These are phyloP conservation scores for Cerastis rubricosa DNA, from an alignment of 2,888 invertebrate species.

Conservation along the genomic window DNA sequence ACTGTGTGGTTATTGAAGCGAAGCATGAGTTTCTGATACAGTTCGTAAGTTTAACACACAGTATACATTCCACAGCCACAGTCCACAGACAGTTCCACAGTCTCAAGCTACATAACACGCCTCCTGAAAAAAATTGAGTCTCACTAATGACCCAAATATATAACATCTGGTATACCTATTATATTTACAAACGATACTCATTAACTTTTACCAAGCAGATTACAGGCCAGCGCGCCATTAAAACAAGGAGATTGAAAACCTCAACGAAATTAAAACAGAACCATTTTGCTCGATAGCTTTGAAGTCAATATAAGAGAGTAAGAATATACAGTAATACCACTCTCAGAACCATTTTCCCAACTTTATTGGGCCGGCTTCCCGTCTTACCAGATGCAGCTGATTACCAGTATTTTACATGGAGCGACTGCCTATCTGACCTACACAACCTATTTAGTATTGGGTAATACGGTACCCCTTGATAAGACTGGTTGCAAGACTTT, in stretches of 20 bases:
- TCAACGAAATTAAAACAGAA: conserved; percentile 65
- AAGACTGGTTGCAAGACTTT: too few relatives aligned
- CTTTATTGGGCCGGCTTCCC: too few relatives aligned
- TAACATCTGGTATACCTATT: conserved; percentile 19
- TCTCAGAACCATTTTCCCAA: not conserved
- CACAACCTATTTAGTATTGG: too few relatives aligned
- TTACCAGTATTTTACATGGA: too few relatives aligned
- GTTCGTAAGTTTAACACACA: too few relatives aligned
- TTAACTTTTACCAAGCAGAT: conserved; percentile 64
- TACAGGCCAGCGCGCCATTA: conserved; percentile 54
- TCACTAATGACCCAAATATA: conserved; percentile 16
- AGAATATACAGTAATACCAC: conserved; percentile 29
- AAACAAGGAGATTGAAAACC: conserved; percentile 65
- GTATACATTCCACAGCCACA: too few relatives aligned
- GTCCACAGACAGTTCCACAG: too few relatives aligned
- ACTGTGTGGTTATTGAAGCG: not conserved
- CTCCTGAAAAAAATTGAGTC: not conserved
- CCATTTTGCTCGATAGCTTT: conserved; percentile 51
- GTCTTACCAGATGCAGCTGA: too few relatives aligned
- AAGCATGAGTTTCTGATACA: not conserved
- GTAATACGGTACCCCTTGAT: too few relatives aligned
- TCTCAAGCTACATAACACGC: too few relatives aligned
- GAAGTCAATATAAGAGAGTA: conserved; percentile 2
- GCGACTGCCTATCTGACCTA: too few relatives aligned
- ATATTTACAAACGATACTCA: conserved; percentile 59